Evolutionary conservation across 1,140 invertebrate species (phyloP), one percentile per base, ranked within the genome.

Genomic region (Mamestra configurata): DNA sequence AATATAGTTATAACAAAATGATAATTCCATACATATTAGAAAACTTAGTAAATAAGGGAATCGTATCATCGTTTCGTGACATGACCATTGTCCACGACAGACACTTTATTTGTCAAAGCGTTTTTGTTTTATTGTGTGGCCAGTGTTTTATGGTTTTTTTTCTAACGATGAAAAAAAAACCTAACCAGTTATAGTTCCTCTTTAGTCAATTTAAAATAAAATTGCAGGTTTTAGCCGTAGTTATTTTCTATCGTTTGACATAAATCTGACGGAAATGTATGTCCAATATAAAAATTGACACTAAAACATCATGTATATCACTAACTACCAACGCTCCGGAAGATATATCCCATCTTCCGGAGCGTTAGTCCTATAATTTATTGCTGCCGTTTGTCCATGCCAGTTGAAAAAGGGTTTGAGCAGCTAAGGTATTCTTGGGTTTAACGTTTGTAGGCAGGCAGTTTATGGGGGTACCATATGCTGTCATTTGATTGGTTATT

Each of bases 31-130:
- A 88, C 59, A 87, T 79, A 88, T 57, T 82, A 86, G 81, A 79
- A 87, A 87, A 87, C 82, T 82, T 82, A 89, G 53, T 79, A 88
- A 81, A 85, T 86, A 88, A 88, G 84, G 66, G 70, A 84, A 84
- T 84, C 83, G 81, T 81, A 85, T 84, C 88, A 88, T 90, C 49
- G 76, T 84, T 73, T 68, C 76, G 80, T 83, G 85, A 82, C 86
- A 87, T 87, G 81, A 77, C 79, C 82, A 61, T 27, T 20, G 37
- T 24, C 20, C 66, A 49, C 49, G 66, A 27, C 66, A 27, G 66
- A 24, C 66, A 68, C 18, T 68, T 68, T 6, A 7, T 31, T 53
- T 24, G 22, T 55, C 18, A 55, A 55, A 5, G 13, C 43, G 1
- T 3, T 49, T 66, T 66, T 66, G 18, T 37, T 64, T 37, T 64